Conservation (phyloP, 2,888 invertebrate genomes). For the Plagodis dolabraria region DNA sequence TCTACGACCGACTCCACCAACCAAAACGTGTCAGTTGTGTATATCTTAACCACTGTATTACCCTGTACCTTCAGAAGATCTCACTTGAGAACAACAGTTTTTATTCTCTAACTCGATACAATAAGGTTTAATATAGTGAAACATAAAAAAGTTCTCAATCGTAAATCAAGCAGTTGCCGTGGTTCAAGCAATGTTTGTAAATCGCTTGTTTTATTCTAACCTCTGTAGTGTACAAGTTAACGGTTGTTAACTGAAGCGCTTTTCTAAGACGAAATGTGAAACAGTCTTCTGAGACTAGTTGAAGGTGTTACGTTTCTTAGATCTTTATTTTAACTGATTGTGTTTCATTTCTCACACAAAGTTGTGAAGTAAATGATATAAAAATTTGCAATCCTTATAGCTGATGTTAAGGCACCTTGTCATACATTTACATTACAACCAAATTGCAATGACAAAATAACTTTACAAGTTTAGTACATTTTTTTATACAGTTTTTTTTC, state of each 20-base stretch:
- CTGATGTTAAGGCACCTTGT: no score
- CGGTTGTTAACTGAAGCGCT: slow-evolving; percentile 4
- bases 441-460: no score
- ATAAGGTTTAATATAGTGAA: slow-evolving; percentile 14
- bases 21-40: background rate
- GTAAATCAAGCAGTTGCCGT: slow-evolving; percentile 41
- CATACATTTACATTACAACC: no score
- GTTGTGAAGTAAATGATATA: no score
- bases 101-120: slow-evolving; percentile 18
- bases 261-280: slow-evolving; percentile 4
- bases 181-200: slow-evolving; percentile 40
- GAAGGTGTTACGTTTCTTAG: background rate
- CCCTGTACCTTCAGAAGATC: slow-evolving; percentile 1
- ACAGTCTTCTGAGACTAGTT: slow-evolving; percentile 5
- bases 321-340: no score
- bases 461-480: no score
- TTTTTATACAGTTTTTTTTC: no score
- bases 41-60: slow-evolving; percentile 8
- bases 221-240: slow-evolving; percentile 19
- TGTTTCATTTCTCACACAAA: no score
- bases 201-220: slow-evolving; percentile 34
- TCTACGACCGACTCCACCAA: background rate
- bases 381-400: no score
- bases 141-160: slow-evolving; percentile 28
- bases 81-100: slow-evolving; percentile 21